Percentiles rank a stretch among this genome's conserved stretches.
These are phyloP conservation scores for Malacoctenus gilli DNA, from an alignment of 2,797 vertebrate species.

Conservation along the genomic window DNA sequence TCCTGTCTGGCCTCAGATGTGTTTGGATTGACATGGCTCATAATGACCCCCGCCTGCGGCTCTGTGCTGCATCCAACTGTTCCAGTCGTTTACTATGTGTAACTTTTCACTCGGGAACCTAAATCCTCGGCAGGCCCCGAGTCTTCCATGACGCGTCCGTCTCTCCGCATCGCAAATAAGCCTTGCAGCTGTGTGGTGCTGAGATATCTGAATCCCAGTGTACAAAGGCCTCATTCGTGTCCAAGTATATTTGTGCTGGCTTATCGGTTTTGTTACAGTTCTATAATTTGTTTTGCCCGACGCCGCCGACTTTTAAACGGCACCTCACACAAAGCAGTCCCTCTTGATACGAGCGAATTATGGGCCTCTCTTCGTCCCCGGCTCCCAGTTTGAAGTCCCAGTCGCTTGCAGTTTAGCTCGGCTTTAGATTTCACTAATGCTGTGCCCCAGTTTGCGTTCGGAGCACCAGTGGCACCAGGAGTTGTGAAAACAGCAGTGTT, in stretches of 20 bases:
- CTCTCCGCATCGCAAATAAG: conserved; percentile 55
- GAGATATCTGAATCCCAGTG: conserved; percentile 45
- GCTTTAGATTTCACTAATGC: conserved; percentile 16
- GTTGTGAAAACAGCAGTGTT: conserved; percentile 26
- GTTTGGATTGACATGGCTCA: neutral
- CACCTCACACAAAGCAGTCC: conserved; percentile 24
- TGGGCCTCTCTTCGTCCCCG: conserved; percentile 14
- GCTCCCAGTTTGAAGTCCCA: conserved; percentile 26
- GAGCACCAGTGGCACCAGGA: conserved; percentile 11
- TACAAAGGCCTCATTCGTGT: conserved; percentile 16
- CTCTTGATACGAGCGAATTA: conserved; percentile 19
- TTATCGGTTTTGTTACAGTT: conserved; percentile 20
- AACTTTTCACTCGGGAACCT: conserved; percentile 36
- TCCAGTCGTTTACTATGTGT: conserved; percentile 21
- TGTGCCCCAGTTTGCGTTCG: conserved; percentile 14
- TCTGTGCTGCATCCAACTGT: conserved; percentile 28
- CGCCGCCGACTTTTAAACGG: conserved; percentile 18
- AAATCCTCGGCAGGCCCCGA: conserved; percentile 9
- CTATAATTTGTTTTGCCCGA: conserved; percentile 15
- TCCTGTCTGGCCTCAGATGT: neutral
- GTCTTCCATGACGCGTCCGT: conserved; percentile 26
- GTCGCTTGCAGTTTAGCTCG: conserved; percentile 5
- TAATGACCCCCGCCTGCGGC: conserved; percentile 22
- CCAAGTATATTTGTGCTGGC: conserved; percentile 14
- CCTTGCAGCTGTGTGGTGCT: conserved; percentile 57